Evolutionary conservation across 2,113 vertebrate genomes (phyloP).

Genomic region (Rissa tridactyla): DNA sequence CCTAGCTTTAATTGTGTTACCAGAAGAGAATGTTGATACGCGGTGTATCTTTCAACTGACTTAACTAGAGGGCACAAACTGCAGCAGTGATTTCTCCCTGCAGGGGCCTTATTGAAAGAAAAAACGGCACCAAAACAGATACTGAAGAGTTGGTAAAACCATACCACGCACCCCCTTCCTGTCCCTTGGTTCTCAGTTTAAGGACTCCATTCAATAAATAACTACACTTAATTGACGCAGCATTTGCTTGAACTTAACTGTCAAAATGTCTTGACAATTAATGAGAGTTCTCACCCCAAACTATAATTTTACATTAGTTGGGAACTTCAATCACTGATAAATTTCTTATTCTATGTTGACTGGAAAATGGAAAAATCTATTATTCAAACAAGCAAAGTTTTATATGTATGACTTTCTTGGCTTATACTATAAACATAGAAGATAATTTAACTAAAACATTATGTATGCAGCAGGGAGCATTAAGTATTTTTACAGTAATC

Average conservation of each 20-base stretch:
- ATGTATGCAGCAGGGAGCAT: slow-evolving; percentile 47
- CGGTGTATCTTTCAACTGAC: neutral
- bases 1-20: neutral
- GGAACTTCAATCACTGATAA: neutral
- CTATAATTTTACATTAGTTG: neutral
- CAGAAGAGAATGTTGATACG: neutral
- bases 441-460: slow-evolving; percentile 67
- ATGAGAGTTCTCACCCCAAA: neutral
- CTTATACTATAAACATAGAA: slow-evolving; percentile 43
- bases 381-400: slow-evolving; percentile 46
- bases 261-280: slow-evolving; percentile 10
- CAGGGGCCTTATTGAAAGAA: neutral
- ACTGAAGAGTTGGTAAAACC: neutral
- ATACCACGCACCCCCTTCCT: neutral
- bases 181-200: neutral
- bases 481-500: slow-evolving; percentile 64
- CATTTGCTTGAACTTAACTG: neutral
- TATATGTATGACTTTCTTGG: slow-evolving; percentile 42
- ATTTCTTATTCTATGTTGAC: neutral
- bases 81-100: neutral
- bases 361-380: slow-evolving; percentile 41
- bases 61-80: neutral
- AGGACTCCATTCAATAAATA: neutral
- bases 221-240: neutral
- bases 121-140: neutral